A percentile compares a stretch with the other conserved stretches of the same genome.
These are phyloP conservation scores for Dendroctonus valens DNA, from an alignment of 1,140 invertebrate genomes.

Conservation along the genomic window DNA sequence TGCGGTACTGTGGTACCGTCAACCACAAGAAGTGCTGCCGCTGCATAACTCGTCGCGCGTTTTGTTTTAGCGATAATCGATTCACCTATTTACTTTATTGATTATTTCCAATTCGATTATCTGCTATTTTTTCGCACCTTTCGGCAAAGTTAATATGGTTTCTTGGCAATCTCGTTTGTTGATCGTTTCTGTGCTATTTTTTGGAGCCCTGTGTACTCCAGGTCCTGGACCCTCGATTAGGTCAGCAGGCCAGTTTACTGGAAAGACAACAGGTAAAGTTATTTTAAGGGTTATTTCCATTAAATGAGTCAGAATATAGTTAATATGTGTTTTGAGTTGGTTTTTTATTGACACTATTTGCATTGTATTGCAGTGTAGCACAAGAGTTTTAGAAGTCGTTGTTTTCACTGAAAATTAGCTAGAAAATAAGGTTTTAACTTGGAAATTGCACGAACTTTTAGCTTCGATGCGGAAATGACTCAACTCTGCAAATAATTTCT, in stretches of 20 bases:
- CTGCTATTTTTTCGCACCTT: constrained; percentile 1
- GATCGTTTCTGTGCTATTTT: constrained; percentile 14
- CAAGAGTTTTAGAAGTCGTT: too few relatives aligned
- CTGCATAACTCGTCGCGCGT: constrained; percentile 7
- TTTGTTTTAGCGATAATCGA: neutral
- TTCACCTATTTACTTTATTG: neutral
- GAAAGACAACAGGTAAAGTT: constrained; percentile 27
- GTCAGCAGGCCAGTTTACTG: constrained; percentile 29
- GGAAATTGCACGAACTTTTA: too few relatives aligned
- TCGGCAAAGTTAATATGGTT: neutral
- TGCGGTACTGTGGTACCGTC: constrained; percentile 17
- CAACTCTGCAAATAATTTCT: too few relatives aligned
- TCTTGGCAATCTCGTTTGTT: constrained; percentile 8
- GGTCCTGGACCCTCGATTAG: constrained; percentile 29
- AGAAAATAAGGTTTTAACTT: too few relatives aligned
- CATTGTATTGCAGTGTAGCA: too few relatives aligned
- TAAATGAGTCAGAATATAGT: too few relatives aligned
- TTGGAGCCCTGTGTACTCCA: constrained; percentile 17
- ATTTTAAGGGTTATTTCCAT: constrained; percentile 1
- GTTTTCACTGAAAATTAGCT: too few relatives aligned
- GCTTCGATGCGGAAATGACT: too few relatives aligned
- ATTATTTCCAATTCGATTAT: neutral
- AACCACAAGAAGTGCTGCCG: constrained; percentile 16
- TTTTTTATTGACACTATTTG: too few relatives aligned
- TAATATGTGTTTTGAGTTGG: too few relatives aligned